Evolutionary conservation across 2,113 vertebrate species (phyloP).

Genomic region (Bubalus kerabau): DNA sequence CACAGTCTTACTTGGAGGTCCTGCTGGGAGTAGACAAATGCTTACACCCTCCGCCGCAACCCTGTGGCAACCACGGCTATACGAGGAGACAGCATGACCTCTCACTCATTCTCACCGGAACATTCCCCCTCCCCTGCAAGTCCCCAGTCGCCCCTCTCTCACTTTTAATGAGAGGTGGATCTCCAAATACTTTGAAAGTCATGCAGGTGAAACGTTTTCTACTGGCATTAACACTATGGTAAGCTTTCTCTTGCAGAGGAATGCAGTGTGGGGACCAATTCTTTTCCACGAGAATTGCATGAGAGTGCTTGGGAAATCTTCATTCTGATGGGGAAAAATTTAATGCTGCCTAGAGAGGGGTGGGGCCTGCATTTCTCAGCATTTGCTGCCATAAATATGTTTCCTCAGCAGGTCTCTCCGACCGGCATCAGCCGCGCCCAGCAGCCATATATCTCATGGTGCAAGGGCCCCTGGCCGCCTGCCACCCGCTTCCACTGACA

Average conservation of each 20-base stretch:
- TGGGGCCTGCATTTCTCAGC: neutral
- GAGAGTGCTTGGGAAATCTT: neutral
- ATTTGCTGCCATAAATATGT: neutral
- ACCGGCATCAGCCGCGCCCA: neutral
- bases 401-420: neutral
- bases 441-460: neutral
- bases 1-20: neutral
- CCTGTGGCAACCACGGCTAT: fast-evolving
- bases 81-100: neutral
- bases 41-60: fast-evolving
- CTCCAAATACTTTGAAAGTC: neutral
- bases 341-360: fast-evolving
- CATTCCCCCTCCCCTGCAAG: neutral
- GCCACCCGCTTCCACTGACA: neutral
- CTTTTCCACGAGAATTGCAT: neutral
- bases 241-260: neutral
- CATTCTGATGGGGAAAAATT: neutral
- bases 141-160: neutral
- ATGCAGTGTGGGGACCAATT: neutral
- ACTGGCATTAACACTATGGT: neutral
- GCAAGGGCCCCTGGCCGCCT: neutral
- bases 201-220: neutral
- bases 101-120: neutral
- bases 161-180: neutral
- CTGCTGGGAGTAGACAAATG: fast-evolving